Percentiles rank a stretch among this genome's conserved stretches.
phyloP scores from a whole-genome alignment of 2,888 invertebrate genomes.

The Cheiracanthium punctorium region DNA sequence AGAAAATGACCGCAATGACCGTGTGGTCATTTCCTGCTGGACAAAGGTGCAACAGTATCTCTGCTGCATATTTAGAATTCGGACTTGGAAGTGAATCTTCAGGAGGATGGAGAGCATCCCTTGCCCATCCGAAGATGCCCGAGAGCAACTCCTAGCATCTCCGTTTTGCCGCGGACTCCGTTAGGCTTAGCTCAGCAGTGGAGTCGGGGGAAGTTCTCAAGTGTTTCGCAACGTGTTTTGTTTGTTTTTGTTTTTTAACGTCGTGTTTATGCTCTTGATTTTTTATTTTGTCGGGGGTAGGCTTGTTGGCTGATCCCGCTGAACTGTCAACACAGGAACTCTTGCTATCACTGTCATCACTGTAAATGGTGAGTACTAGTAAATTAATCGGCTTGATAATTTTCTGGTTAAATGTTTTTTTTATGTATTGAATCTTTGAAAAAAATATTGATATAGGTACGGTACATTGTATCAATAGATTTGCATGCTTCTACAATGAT shows the following conservation, averaged over 20 bases:
- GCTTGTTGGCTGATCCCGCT: too few species aligned
- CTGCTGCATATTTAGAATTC: conserved; percentile 48
- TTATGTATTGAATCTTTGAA: too few species aligned
- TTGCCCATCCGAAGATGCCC: neutral
- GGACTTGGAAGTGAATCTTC: conserved; percentile 38
- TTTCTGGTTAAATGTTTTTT: too few species aligned
- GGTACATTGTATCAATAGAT: too few species aligned
- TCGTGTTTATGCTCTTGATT: neutral
- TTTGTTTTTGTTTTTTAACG: neutral
- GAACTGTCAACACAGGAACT: too few species aligned
- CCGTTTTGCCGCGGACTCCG: neutral
- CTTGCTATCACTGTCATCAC: too few species aligned
- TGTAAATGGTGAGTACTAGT: too few species aligned
- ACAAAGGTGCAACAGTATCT: conserved; percentile 55
- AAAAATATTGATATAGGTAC: too few species aligned
- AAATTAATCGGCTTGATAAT: too few species aligned
- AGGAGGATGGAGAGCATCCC: conserved; percentile 26
- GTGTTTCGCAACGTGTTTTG: neutral
- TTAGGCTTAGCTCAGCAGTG: neutral
- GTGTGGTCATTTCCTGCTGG: conserved; percentile 66
- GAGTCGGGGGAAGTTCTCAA: neutral
- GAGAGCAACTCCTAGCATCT: neutral
- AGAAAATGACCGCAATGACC: conserved; percentile 65
- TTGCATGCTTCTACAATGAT: too few species aligned
- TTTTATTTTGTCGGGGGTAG: too few species aligned